Percentiles rank a stretch among this genome's conserved stretches.
phyloP scores from a whole-genome alignment of 2,113 vertebrate species.

The Malaclemys terrapin region DNA sequence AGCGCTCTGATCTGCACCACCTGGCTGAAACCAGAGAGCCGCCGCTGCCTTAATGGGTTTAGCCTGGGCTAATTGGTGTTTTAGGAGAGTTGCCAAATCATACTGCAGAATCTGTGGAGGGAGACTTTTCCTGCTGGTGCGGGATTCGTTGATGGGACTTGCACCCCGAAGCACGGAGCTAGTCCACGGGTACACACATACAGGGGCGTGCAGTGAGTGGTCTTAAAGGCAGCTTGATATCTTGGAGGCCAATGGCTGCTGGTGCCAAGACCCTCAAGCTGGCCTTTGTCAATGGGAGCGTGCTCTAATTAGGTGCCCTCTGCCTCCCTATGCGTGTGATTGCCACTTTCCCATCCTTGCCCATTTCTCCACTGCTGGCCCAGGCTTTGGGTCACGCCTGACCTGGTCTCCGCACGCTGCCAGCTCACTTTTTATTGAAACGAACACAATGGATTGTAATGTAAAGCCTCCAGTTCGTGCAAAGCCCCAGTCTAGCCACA shows the following conservation, averaged over 20 bases:
- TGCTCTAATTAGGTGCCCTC: neutral
- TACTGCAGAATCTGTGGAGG: constrained; percentile 33
- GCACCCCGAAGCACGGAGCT: neutral
- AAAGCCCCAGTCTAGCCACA: neutral
- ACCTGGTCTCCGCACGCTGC: neutral
- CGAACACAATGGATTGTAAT: neutral
- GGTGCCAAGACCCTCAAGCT: neutral
- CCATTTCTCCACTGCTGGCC: neutral
- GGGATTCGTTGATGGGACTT: constrained; percentile 52
- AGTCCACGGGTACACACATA: neutral
- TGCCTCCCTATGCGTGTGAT: neutral
- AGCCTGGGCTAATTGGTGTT: constrained; percentile 80
- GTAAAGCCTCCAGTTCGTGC: too few relatives aligned
- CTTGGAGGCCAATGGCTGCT: neutral
- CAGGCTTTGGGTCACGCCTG: neutral
- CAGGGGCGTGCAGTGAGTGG: neutral
- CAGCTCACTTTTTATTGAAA: neutral
- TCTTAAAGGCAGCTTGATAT: neutral
- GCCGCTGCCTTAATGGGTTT: constrained; percentile 77
- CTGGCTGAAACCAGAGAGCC: constrained; percentile 78
- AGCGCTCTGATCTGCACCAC: constrained; percentile 75
- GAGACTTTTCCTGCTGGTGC: constrained; percentile 59
- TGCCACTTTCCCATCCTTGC: too few relatives aligned
- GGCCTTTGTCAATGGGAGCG: neutral
- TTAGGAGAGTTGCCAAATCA: constrained; percentile 73